Percentiles rank a stretch among this genome's conserved stretches.
Evolutionary conservation across 2,113 vertebrate genomes (phyloP).

Genomic region (Apteryx mantelli): DNA sequence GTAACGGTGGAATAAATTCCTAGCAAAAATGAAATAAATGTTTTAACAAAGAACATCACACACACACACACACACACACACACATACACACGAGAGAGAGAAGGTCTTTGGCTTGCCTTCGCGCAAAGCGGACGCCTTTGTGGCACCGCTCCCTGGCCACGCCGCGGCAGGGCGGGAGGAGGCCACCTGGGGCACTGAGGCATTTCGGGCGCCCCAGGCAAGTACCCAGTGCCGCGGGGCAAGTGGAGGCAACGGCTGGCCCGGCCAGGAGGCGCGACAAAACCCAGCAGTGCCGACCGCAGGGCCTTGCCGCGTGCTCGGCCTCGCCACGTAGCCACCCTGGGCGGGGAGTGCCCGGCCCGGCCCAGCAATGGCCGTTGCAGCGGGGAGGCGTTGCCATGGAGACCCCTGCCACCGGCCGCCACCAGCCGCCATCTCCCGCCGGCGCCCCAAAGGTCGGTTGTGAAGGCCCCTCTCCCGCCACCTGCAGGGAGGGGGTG

Average conservation of each 20-base stretch:
- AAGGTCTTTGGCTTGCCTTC: not conserved
- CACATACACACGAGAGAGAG: not conserved
- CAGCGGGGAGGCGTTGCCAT: no score
- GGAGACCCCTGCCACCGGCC: no score
- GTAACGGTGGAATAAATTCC: constrained; percentile 21
- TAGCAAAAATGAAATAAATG: not conserved
- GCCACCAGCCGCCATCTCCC: no score
- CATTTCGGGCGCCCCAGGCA: not conserved
- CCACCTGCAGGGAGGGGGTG: no score
- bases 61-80: no score
- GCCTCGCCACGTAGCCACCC: no score
- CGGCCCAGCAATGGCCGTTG: no score
- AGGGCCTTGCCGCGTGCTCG: not conserved
- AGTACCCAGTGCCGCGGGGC: not conserved
- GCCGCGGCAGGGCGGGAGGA: not conserved
- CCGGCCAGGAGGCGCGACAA: not conserved
- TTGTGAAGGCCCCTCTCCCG: no score
- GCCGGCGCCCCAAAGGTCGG: no score
- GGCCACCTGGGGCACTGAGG: not conserved
- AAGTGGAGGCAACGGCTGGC: not conserved
- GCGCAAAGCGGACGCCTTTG: not conserved
- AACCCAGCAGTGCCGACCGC: not conserved
- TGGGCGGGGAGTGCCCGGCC: no score
- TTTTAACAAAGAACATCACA: not conserved
- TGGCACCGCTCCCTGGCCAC: not conserved